phyloP scores from a whole-genome alignment of 2,888 invertebrate species.

The Linyphia triangularis region DNA sequence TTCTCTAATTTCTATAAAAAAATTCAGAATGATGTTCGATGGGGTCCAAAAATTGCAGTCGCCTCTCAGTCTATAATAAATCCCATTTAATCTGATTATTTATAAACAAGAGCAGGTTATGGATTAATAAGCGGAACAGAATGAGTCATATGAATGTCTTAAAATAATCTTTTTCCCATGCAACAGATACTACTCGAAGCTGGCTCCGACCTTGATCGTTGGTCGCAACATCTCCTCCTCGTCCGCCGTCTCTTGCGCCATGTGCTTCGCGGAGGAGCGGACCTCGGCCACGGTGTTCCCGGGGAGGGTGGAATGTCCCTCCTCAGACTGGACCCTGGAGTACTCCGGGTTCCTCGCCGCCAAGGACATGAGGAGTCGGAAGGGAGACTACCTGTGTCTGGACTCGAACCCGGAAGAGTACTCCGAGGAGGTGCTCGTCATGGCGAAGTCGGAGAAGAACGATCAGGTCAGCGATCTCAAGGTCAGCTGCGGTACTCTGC shows the following conservation, averaged over 20 bases:
- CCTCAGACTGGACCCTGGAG: conserved; percentile 57
- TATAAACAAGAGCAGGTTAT: no score
- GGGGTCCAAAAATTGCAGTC: no score
- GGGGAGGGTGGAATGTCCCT: conserved; percentile 38
- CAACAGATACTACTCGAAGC: conserved; percentile 55
- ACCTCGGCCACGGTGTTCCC: conserved; percentile 40
- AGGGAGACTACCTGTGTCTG: conserved; percentile 56
- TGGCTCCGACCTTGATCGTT: conserved; percentile 22
- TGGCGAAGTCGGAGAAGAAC: background rate
- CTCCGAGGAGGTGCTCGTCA: background rate
- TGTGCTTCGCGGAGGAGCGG: conserved; percentile 49
- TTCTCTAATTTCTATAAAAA: no score
- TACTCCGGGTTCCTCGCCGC: conserved; percentile 57
- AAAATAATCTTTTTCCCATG: no score
- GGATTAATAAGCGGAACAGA: no score
- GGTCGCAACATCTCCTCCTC: conserved; percentile 21
- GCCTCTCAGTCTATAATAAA: no score
- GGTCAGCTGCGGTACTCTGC: conserved; percentile 53
- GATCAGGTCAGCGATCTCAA: conserved; percentile 48
- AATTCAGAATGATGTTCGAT: no score
- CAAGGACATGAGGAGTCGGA: conserved; percentile 49
- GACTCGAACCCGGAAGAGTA: conserved; percentile 7
- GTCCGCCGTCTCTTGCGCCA: conserved; percentile 13
- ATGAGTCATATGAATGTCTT: no score
- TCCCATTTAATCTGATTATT: no score